Conservation (phyloP, 2,797 vertebrate species). For the Arrhamphus sclerolepis region DNA sequence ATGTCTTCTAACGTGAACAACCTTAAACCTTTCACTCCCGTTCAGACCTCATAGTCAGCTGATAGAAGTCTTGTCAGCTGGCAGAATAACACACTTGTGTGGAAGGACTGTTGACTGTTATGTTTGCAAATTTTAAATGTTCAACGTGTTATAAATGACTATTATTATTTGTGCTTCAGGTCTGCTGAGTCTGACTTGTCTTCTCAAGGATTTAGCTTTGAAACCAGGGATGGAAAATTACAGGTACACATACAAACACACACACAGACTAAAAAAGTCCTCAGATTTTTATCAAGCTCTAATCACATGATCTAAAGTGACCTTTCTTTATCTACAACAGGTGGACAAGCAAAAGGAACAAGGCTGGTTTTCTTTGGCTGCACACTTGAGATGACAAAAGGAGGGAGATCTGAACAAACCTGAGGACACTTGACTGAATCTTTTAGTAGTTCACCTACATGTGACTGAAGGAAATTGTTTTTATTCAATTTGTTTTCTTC, state of each 20-base stretch:
- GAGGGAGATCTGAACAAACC: neutral
- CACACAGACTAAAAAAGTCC: neutral
- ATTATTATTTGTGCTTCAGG: slow-evolving; percentile 46
- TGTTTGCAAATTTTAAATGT: no score
- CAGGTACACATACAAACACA: slow-evolving; percentile 47
- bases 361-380: slow-evolving; percentile 89
- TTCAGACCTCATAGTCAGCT: no score
- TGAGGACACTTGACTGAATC: neutral
- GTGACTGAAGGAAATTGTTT: slow-evolving; percentile 38
- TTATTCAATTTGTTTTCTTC: slow-evolving; percentile 1
- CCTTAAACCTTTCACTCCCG: no score
- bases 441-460: slow-evolving; percentile 14
- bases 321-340: slow-evolving; percentile 65
- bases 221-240: slow-evolving; percentile 25
- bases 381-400: slow-evolving; percentile 76
- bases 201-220: slow-evolving; percentile 34
- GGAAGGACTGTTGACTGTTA: neutral
- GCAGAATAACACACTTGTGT: neutral
- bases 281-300: neutral
- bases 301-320: neutral
- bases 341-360: slow-evolving; percentile 76
- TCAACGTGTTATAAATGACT: neutral
- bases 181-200: slow-evolving; percentile 43
- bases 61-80: no score
- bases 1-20: no score